Conservation (phyloP, 1,140 invertebrate genomes). For the Bacillus rossius region DNA sequence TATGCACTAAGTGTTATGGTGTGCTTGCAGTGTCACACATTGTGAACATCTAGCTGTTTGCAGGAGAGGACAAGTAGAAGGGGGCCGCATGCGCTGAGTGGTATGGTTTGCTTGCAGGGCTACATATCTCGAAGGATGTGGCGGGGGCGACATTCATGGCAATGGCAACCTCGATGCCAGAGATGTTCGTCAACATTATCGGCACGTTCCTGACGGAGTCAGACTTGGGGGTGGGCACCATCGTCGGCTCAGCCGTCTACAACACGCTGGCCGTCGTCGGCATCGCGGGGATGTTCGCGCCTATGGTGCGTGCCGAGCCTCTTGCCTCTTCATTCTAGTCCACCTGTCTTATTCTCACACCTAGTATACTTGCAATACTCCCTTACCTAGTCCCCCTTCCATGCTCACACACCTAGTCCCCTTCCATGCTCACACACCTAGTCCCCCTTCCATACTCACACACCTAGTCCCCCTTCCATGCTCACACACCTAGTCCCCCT, state of each 20-base stretch:
- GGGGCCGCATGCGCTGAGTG: neutral
- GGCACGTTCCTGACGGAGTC: constrained; percentile 72
- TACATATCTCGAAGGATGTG: constrained; percentile 60
- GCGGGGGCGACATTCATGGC: constrained; percentile 91
- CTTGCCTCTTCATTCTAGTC: too few species aligned
- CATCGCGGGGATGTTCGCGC: constrained; percentile 69
- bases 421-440: too few species aligned
- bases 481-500: too few species aligned
- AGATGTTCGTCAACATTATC: constrained; percentile 86
- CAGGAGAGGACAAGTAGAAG: neutral
- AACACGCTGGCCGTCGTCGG: constrained; percentile 84
- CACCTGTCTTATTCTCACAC: too few species aligned
- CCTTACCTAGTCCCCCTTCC: too few species aligned
- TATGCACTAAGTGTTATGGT: neutral
- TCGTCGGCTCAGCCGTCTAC: constrained; percentile 83
- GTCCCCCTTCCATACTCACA: too few species aligned
- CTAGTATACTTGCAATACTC: too few species aligned
- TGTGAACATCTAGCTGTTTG: neutral
- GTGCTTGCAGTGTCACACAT: neutral
- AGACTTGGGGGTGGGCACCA: constrained; percentile 78
- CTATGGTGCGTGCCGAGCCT: constrained; percentile 61
- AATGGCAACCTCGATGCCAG: constrained; percentile 82
- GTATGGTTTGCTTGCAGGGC: constrained; percentile 29
- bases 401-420: too few species aligned
- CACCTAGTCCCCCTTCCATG: too few species aligned